Percentiles rank a stretch among this genome's conserved stretches.
Conservation (phyloP, 2,797 vertebrate genomes). For the Amniataba percoides region DNA sequence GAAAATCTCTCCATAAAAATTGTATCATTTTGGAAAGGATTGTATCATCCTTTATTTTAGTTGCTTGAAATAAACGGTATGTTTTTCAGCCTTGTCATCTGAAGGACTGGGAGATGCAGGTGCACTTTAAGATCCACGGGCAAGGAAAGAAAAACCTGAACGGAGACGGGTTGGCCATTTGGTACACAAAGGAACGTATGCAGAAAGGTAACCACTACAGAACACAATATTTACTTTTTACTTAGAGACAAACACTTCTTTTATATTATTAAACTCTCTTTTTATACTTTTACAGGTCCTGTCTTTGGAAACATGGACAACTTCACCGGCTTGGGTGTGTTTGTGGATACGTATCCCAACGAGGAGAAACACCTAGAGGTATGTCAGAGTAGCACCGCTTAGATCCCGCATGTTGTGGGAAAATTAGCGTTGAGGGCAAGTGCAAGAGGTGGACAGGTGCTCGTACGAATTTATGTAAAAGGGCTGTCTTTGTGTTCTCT, state of each 20-base stretch:
- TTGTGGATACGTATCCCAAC: constrained; percentile 97
- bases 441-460: background rate
- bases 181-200: constrained; percentile 96
- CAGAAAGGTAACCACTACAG: constrained; percentile 86
- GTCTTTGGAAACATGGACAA: constrained; percentile 97
- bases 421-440: background rate
- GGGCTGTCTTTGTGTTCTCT: constrained; percentile 67
- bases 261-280: background rate
- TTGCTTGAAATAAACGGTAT: constrained; percentile 27
- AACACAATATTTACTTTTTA: background rate
- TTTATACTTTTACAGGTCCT: constrained; percentile 85
- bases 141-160: constrained; percentile 98
- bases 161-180: constrained; percentile 93
- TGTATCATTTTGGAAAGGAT: too few relatives aligned
- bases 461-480: constrained; percentile 60
- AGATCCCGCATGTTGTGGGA: background rate
- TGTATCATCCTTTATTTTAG: background rate
- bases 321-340: constrained; percentile 95
- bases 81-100: constrained; percentile 91
- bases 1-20: too few relatives aligned
- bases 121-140: constrained; percentile 96
- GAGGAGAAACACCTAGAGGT: constrained; percentile 98
- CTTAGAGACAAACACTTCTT: background rate
- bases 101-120: constrained; percentile 96
- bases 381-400: constrained; percentile 51